A percentile compares a stretch with the other conserved stretches of the same genome.
Conservation (phyloP, 2,113 vertebrate genomes). For the Thryonomys swinderianus region DNA sequence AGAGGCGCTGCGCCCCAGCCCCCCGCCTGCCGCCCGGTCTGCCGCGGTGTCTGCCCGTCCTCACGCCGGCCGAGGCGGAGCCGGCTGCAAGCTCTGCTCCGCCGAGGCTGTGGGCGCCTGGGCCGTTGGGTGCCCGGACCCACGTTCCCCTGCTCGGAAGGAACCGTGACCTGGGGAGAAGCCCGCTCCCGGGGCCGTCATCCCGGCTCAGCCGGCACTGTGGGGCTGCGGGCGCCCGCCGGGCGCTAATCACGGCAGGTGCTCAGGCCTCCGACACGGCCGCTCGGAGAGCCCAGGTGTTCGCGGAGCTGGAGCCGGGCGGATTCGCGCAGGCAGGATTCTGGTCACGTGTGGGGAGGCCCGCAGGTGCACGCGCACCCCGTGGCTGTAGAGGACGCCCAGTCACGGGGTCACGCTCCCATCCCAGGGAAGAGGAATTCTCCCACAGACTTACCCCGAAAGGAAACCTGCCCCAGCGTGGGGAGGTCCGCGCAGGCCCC, state of each 20-base stretch:
- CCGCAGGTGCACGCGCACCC: slow-evolving; percentile 62
- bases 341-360: slow-evolving; percentile 33
- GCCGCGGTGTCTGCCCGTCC: background rate
- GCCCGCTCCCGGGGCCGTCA: background rate
- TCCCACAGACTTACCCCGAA: slow-evolving; percentile 61
- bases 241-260: slow-evolving; percentile 66
- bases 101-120: background rate
- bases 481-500: slow-evolving; percentile 62
- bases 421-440: slow-evolving; percentile 65
- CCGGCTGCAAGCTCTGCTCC: background rate
- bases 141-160: background rate
- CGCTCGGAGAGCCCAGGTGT: slow-evolving; percentile 55
- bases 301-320: background rate
- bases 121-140: background rate
- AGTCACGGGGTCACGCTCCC: slow-evolving; percentile 73
- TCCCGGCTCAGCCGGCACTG: background rate
- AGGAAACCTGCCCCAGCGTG: background rate
- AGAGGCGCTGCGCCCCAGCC: fast-evolving
- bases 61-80: background rate
- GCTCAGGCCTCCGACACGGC: background rate
- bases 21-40: background rate
- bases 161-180: background rate
- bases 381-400: slow-evolving; percentile 24
- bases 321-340: slow-evolving; percentile 48
- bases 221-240: background rate